Percentiles rank a stretch among this genome's conserved stretches.
These are phyloP conservation scores for Phylloscopus whistleri DNA, from an alignment of 2,113 vertebrate species.

Conservation along the genomic window DNA sequence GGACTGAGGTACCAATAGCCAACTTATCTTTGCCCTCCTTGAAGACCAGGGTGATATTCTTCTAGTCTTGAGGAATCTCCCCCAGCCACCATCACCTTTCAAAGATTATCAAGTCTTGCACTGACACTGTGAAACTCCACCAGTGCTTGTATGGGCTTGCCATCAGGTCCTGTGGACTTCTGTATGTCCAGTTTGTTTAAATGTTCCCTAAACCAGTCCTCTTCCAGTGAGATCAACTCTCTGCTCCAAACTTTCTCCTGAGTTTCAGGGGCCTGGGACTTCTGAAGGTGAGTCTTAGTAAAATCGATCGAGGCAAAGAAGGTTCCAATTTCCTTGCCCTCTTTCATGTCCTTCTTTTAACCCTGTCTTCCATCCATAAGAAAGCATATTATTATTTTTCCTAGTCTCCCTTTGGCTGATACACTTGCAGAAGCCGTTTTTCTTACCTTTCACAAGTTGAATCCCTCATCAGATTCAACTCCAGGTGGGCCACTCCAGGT, in stretches of 20 bases:
- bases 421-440: neutral
- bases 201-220: neutral
- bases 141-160: neutral
- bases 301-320: neutral
- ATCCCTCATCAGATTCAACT: neutral
- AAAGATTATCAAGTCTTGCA: neutral
- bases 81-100: neutral
- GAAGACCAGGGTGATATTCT: neutral
- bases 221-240: neutral
- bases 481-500: no score
- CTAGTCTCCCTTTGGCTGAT: neutral
- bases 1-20: neutral
- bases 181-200: neutral
- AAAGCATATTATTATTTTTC: neutral
- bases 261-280: neutral
- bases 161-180: neutral
- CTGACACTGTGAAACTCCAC: accelerated
- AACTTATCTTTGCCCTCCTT: neutral
- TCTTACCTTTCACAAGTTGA: neutral
- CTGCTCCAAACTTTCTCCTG: neutral
- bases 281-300: neutral
- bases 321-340: neutral
- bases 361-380: neutral
- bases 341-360: neutral
- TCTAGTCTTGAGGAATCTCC: neutral